Conservation (phyloP, 2,888 invertebrate species). For the Lasioglossum lativentre region DNA sequence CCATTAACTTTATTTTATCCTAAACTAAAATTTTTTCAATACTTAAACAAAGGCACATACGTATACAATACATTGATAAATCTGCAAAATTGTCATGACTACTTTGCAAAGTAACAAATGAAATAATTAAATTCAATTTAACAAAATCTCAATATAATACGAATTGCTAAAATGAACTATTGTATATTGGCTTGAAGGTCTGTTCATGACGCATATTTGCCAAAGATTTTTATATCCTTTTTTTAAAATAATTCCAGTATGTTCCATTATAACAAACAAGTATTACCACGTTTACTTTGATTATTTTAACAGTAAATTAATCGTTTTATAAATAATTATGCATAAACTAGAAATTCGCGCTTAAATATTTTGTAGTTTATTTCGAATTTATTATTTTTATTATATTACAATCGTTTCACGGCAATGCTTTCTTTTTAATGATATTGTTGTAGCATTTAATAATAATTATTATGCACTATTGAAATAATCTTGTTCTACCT, state of each 20-base stretch:
- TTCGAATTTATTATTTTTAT: constrained; percentile 58
- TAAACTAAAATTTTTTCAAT: constrained; percentile 61
- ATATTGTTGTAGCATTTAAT: constrained; percentile 63
- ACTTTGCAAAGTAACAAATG: constrained; percentile 39
- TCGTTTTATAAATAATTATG: constrained; percentile 54
- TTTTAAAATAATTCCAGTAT: constrained; percentile 10
- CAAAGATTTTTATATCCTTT: constrained; percentile 40
- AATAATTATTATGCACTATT: constrained; percentile 67
- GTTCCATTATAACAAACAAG: constrained; percentile 37
- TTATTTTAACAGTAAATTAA: constrained; percentile 58
- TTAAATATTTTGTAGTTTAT: constrained; percentile 60
- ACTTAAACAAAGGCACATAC: constrained; percentile 65
- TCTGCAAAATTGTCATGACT: constrained; percentile 49
- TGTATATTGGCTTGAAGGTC: constrained; percentile 36
- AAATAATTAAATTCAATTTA: constrained; percentile 53
- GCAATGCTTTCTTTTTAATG: constrained; percentile 58
- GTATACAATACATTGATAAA: constrained; percentile 48
- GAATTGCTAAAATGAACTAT: constrained; percentile 40
- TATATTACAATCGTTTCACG: constrained; percentile 60
- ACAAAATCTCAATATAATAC: constrained; percentile 39
- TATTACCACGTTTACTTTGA: constrained; percentile 36
- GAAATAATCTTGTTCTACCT: constrained; percentile 77
- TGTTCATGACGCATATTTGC: constrained; percentile 25
- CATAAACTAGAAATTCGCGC: constrained; percentile 67
- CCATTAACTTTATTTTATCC: constrained; percentile 52